Base-by-base conservation (phyloP, 2,113 vertebrate genomes). In the Antennarius striatus region DNA sequence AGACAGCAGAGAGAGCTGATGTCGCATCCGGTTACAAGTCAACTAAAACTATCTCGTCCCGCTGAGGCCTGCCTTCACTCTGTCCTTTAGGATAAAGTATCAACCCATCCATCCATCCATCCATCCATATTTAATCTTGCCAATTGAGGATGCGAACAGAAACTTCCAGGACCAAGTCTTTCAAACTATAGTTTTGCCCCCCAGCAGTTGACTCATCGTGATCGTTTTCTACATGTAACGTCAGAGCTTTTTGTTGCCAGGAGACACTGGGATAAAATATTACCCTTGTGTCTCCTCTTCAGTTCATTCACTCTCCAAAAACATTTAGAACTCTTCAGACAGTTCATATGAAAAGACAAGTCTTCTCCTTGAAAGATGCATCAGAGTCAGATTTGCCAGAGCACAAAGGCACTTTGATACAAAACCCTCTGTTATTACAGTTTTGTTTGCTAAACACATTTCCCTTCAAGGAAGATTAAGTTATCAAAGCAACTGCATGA, bases 1-100 rank as follows among this genome's bases (percentile, higher is more conserved):
- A 67, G 63, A 43, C 17, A 55, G 63, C 57, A 39, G 52, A 68
- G 52, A 73, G 28, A 51, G 58, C 73, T 71, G 73, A 70, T 76
- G 76, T 54, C 30, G 4, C 58, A 39, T 71, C 49, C 40, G 56
- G 36, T 75, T 68, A 64, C 43, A 32, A 40, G 49, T 29, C 56
- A 70, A 64, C 22, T 62, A 63, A 59, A 72, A 51, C 69, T 0
- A 51, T 10, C 10, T 16, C 28, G 1, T 71, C 30, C 39, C 10
- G 15, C 13, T 32, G 50, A 56, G 15, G 32, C 13, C 13, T 11
- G 6, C 7, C 28, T 6, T 50, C 6, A 3, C 8, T 28, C 10
- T 47, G 9, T 54, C 22, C 22, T 22, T 22, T 22, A 22, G 22
- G 22, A 22, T 22, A 22, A 22, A 22, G 22, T 22, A 22, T 22